A percentile compares a stretch with the other conserved stretches of the same genome.
Evolutionary conservation across 2,888 invertebrate species (phyloP).

Genomic region (Archaeoteleia sp.): DNA sequence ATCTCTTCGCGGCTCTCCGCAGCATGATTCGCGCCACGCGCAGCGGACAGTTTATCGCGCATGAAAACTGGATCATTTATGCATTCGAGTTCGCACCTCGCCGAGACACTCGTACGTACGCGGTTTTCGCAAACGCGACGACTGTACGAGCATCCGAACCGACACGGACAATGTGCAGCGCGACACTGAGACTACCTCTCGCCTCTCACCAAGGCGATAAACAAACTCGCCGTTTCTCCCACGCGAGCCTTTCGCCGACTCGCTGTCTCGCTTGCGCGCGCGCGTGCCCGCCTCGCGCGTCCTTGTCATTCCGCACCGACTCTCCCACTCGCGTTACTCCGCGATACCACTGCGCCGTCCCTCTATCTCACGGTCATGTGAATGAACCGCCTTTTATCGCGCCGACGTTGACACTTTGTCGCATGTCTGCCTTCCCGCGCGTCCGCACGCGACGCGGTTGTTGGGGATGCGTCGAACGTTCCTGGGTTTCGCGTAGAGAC

Average conservation of each 20-base stretch:
- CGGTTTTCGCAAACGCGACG: slow-evolving; percentile 6
- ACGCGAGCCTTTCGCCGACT: slow-evolving; percentile 55
- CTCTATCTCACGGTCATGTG: slow-evolving; percentile 41
- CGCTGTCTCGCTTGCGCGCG: slow-evolving; percentile 23
- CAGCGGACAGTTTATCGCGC: slow-evolving; percentile 9
- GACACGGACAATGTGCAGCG: slow-evolving; percentile 65
- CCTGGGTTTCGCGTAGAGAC: no score
- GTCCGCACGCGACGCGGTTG: not conserved
- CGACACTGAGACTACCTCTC: slow-evolving; percentile 65
- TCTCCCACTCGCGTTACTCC: not conserved
- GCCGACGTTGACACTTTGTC: slow-evolving; percentile 23
- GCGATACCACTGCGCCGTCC: slow-evolving; percentile 25
- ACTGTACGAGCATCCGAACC: slow-evolving; percentile 57
- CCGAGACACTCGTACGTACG: slow-evolving; percentile 5
- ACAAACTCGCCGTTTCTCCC: slow-evolving; percentile 71
- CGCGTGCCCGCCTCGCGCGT: slow-evolving; percentile 15
- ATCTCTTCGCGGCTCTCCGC: slow-evolving; percentile 19
- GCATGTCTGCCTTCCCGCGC: not conserved
- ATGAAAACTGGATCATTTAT: slow-evolving; percentile 29
- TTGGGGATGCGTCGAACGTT: no score
- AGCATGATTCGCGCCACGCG: slow-evolving; percentile 16
- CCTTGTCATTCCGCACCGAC: not conserved
- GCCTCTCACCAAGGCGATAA: slow-evolving; percentile 70
- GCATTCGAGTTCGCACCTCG: slow-evolving; percentile 17
- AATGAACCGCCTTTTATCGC: slow-evolving; percentile 45